Conservation (phyloP, 2,888 invertebrate species). For the Chrysodeixis includens region DNA sequence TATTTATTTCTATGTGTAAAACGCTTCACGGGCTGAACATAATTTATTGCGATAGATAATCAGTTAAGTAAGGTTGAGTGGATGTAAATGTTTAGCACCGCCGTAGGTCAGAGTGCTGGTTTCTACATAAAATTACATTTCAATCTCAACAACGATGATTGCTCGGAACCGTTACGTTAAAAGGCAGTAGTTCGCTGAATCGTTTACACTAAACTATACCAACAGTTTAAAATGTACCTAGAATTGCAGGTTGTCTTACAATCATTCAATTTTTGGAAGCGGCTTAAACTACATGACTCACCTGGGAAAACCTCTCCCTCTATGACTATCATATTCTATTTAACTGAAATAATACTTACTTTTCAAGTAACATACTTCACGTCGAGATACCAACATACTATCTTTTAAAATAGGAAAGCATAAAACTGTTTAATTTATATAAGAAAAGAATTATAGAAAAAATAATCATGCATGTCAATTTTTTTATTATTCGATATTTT, state of each 20-base stretch:
- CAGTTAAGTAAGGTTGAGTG: constrained; percentile 55
- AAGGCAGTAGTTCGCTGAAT: constrained; percentile 72
- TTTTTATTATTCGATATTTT: no score
- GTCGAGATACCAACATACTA: no score
- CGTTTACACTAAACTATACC: constrained; percentile 33
- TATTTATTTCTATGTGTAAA: constrained; percentile 52
- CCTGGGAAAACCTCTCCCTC: not conserved
- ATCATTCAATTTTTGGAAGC: constrained; percentile 6
- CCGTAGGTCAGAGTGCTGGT: constrained; percentile 70
- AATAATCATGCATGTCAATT: no score
- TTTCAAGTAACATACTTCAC: no score
- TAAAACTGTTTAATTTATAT: no score
- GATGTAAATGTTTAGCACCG: constrained; percentile 65
- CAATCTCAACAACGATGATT: constrained; percentile 74
- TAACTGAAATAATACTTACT: no score
- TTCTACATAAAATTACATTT: constrained; percentile 79
- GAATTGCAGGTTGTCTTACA: constrained; percentile 19
- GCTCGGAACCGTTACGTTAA: constrained; percentile 74
- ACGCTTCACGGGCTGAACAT: constrained; percentile 41
- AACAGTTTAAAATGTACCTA: constrained; percentile 16
- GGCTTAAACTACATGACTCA: not conserved
- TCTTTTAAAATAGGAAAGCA: no score
- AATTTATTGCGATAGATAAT: constrained; percentile 57
- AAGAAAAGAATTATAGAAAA: no score
- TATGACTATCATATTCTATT: not conserved